Evolutionary conservation across 2,113 vertebrate genomes (phyloP), one percentile per base, ranked within the genome.

Genomic region (Fregata magnificens): DNA sequence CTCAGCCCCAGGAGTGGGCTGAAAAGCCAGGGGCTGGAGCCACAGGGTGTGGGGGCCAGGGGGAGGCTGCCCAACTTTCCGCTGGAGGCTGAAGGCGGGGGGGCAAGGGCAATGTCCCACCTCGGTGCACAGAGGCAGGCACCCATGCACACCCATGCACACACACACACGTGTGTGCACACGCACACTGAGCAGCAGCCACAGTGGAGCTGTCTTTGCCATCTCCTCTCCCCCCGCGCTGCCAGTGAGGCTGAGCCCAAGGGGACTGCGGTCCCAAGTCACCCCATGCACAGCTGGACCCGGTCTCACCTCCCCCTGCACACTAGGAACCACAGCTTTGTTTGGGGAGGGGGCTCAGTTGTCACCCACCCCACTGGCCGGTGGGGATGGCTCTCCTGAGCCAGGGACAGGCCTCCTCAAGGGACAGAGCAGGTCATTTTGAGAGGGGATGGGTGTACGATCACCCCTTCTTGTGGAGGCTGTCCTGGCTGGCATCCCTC

Each of bases 21-120:
- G 14, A 47, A 91, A 83, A 94, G 45, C 16, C 40, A 7, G 17
- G 5, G 44, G 4, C 34, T 49, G 61, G 69, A 78, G 42, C 17
- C 2, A 2, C 58, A n/a, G 47, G 29, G 50, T 1, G 1, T 1
- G 15, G 34, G 22, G 32, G 26, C 18, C 5, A 2, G 8, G 52
- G 49, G 21, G 19, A 65, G 20, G 20, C 65, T 63, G 77, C 45
- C 59, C 34, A 50, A 18, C 36, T 69, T 78, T 58, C 65, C 0
- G 1, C 74, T 29, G 66, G 56, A 92, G n/a, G 44, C 38, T 45
- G 49, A 65, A 73, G 42, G 88, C n/a, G n/a, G n/a, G n/a, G n/a
- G n/a, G n/a, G n/a, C n/a, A 65, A 73, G 42, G 88, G 19, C 2
- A 0, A 28, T 19, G 22, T 67, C 69, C 77, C 67, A 82, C 3